Base-by-base conservation (phyloP, 2,113 vertebrate genomes). In the Ophiodon elongatus region DNA sequence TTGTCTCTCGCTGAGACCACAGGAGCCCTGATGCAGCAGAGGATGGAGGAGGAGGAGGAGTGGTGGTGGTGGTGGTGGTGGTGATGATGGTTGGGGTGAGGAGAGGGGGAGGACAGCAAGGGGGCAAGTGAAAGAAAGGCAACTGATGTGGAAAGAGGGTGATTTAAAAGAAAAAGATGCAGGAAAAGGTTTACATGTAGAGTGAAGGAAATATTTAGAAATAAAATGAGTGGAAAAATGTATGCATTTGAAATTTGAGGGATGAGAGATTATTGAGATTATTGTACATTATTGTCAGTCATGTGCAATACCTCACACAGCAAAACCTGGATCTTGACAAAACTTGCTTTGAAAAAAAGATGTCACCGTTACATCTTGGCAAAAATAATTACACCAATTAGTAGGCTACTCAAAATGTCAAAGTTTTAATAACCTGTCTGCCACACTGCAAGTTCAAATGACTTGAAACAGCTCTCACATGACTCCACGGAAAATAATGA, bases 1-100 rank as follows among this genome's bases (percentile, higher is more conserved):
- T 91, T 89, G 91, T 92, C 88, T 93, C 92, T 91, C 17, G 80
- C 91, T 91, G 92, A 93, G 93, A 92, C 94, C 91, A 89, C 91
- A 89, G 91, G 92, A 90, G 90, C 87, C 92, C 90, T 88, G 88
- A 85, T 90, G 91, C 81, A 83, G 83, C 79, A 87, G 82, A 92
- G 56, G 83, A 72, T 79, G 79, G 71, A 21, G 65, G 57, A 15
- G 33, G 71, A 11, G 84, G 84, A 83, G 73, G 83, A 72, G 66
- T 4, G 71, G 81, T 39, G 63, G 82, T 64, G 65, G 6, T 50
- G 45, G 23, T 11, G 23, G 25, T 15, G 56, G 25, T 29, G 6
- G 25, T 6, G 56, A 14, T 29, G 27, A 9, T 23, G 19, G 76
- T 52, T 47, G 47, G 57, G 73, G 52, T 64, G 77, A 74, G 39